These are phyloP conservation scores for Molossus alvarezi DNA, from an alignment of 2,797 vertebrate genomes.

Conservation along the genomic window DNA sequence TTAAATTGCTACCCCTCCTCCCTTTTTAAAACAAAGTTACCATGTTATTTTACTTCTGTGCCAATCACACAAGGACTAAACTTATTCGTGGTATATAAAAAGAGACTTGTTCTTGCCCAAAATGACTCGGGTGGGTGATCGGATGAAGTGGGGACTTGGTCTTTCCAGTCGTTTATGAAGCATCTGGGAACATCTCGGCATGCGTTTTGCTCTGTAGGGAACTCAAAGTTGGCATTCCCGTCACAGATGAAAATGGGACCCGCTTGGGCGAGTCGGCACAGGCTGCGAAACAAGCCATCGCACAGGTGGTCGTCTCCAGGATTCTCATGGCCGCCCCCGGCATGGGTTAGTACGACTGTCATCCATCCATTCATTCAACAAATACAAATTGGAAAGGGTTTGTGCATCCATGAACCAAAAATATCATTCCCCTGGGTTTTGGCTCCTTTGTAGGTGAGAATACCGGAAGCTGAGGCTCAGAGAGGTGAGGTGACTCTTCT, in stretches of 20 bases:
- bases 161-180: rapidly evolving
- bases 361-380: rapidly evolving
- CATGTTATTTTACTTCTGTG: not conserved
- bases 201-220: slow-evolving; percentile 91
- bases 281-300: slow-evolving; percentile 97
- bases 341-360: slow-evolving; percentile 94
- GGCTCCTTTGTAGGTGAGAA: not conserved
- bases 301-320: slow-evolving; percentile 98
- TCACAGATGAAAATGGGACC: slow-evolving; percentile 96
- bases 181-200: not conserved
- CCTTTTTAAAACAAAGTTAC: not conserved
- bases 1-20: not conserved
- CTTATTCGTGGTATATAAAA: not conserved
- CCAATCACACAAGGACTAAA: not conserved
- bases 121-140: not conserved
- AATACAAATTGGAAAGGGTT: rapidly evolving
- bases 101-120: not conserved
- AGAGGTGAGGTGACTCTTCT: not conserved
- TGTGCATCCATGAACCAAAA: not conserved
- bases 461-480: not conserved
- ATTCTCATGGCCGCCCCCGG: slow-evolving; percentile 99
- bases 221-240: slow-evolving; percentile 96
- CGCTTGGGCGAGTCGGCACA: slow-evolving; percentile 97
- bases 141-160: not conserved
- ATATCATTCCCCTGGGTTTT: not conserved